Conservation (phyloP, 92 coral and sea anemone species). For the Paragorgia papillata region DNA sequence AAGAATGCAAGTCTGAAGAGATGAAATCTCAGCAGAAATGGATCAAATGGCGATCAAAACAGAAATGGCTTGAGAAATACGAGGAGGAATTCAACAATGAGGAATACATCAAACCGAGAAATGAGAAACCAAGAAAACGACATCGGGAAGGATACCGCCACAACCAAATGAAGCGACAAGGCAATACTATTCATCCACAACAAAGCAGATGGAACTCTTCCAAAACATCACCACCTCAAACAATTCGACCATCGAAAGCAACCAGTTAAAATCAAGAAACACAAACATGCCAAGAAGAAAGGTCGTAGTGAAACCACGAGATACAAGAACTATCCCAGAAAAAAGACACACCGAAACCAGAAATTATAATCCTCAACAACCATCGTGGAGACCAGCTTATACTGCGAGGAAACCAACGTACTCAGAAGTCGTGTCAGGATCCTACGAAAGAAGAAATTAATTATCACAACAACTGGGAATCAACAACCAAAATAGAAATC, state of each 20-base stretch:
- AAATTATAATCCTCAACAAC: not conserved
- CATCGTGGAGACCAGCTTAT: not conserved
- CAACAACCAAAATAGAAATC: not conserved
- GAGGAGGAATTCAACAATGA: slow-evolving; percentile 4
- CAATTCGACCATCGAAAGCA: not conserved
- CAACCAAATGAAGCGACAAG: not conserved
- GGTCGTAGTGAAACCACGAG: not conserved
- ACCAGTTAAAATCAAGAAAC: not conserved
- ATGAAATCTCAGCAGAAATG: not conserved
- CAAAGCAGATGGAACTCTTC: not conserved
- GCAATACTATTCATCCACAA: not conserved
- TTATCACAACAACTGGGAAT: not conserved
- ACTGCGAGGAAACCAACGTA: slow-evolving; percentile 5
- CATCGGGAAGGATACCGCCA: slow-evolving; percentile 1
- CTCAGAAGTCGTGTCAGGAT: not conserved
- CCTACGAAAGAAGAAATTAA: not conserved
- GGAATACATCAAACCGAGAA: not conserved
- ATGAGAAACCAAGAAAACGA: not conserved
- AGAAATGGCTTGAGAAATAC: slow-evolving; percentile 1
- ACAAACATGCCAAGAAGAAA: not conserved
- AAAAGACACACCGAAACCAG: not conserved
- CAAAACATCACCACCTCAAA: not conserved
- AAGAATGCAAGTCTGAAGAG: slow-evolving; percentile 1
- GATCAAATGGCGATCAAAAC: not conserved
- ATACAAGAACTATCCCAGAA: not conserved